Evolutionary conservation across 2,113 vertebrate species (phyloP).

Genomic region (Edolisoma coerulescens): DNA sequence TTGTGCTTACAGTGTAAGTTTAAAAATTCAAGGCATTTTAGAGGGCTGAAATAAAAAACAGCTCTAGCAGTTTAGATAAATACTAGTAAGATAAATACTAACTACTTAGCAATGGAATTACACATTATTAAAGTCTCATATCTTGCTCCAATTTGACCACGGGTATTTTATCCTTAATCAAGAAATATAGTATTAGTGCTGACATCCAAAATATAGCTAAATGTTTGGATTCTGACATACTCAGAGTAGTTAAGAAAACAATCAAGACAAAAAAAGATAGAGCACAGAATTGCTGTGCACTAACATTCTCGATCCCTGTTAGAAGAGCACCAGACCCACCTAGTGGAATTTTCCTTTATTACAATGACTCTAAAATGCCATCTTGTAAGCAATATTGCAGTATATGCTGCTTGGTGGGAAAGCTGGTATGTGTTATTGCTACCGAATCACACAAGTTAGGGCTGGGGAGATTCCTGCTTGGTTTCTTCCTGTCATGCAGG

Average conservation of each 20-base stretch:
- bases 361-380: neutral
- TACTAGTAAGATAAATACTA: neutral
- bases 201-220: neutral
- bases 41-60: neutral
- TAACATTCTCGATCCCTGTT: neutral
- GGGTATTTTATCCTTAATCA: neutral
- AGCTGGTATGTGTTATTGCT: neutral
- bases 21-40: neutral
- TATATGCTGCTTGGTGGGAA: neutral
- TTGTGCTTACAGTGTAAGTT: neutral
- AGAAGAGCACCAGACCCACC: constrained; percentile 73
- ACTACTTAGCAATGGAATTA: neutral
- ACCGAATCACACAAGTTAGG: neutral
- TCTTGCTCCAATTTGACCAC: neutral
- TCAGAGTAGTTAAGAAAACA: neutral
- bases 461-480: neutral
- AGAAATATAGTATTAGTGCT: neutral
- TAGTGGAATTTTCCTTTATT: constrained; percentile 72
- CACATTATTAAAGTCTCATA: neutral
- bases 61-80: neutral
- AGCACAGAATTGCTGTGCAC: neutral
- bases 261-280: neutral
- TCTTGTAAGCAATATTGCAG: neutral
- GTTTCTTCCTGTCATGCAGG: neutral
- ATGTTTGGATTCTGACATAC: neutral